Base-by-base conservation (phyloP, 2,113 vertebrate species). In the Etia nguti region DNA sequence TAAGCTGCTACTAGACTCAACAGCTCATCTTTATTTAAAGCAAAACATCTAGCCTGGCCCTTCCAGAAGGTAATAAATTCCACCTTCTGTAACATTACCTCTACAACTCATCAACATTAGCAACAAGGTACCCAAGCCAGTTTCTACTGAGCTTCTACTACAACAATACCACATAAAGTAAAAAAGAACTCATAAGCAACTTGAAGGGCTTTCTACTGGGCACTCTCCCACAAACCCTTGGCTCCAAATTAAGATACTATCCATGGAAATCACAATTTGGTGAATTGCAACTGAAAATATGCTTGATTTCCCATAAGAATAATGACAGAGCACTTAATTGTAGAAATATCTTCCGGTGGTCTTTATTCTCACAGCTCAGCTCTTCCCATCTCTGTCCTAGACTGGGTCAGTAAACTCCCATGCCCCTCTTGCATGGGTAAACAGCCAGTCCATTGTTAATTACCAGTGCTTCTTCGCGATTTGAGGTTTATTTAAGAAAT, bases 81-180 rank as follows among this genome's bases (percentile, higher is more conserved):
- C 36, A 70, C n/a, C 38, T 73, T 46, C 24, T 29, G 24, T 75
- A 48, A 46, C 4, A 48, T 29, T 26, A 20, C 1, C 41, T 46
- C 68, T 2, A 46, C 68, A 75, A 3, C 15, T 48, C 41, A 1
- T 46, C 2, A 48, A 48, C 9, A 48, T 75, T 48, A 48, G 18
- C 22, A 75, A 5, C 15, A 29, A 48, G 24, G 70, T 48, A 0
- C 15, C 15, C 0, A 46, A 29, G 0, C 15, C 70, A 20, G 1
- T 46, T 48, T 75, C 70, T 75, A 8, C 43, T 73, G 1, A 26
- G 68, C 62, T 68, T 68, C 34, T 41, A 22, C 15, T 73, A 1
- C 41, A 29, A 20, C 41, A 29, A 46, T 29, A 11, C 41, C 24
- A 29, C 43, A 46, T 48, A 0, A 75, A 29, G 15, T 29, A 29